A percentile compares a stretch with the other conserved stretches of the same genome.
phyloP scores from a whole-genome alignment of 1,140 invertebrate species.

The Scaptomyza hsui region DNA sequence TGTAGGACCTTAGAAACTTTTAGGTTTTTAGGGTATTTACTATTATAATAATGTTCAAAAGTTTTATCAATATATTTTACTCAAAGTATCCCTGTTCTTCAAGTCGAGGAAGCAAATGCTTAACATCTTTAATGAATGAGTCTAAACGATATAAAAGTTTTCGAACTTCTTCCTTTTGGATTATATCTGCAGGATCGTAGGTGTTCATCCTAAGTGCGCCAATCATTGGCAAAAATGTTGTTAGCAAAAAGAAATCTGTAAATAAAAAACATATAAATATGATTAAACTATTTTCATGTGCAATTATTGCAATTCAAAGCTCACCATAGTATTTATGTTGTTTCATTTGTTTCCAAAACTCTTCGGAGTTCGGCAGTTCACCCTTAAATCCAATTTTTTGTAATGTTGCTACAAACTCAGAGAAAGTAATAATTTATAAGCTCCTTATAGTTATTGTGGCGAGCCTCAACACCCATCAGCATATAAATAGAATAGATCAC shows the following conservation, averaged over 20 bases:
- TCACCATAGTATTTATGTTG: constrained; percentile 39
- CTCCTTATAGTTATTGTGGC: constrained; percentile 24
- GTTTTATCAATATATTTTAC: neutral
- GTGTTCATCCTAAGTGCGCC: constrained; percentile 24
- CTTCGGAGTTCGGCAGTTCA: constrained; percentile 23
- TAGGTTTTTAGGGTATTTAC: too few species aligned
- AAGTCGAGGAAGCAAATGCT: constrained; percentile 36
- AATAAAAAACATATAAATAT: neutral
- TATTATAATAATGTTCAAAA: too few species aligned
- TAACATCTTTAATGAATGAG: constrained; percentile 28
- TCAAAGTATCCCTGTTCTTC: constrained; percentile 50
- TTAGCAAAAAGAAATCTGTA: constrained; percentile 53
- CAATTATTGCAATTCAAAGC: neutral
- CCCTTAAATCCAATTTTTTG: constrained; percentile 46
- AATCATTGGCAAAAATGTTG: constrained; percentile 52
- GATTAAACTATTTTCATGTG: neutral
- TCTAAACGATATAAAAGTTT: constrained; percentile 31
- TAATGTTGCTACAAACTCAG: constrained; percentile 20
- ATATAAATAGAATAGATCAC: constrained; percentile 52
- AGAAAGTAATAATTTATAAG: constrained; percentile 46
- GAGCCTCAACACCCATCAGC: constrained; percentile 40
- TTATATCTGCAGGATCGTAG: constrained; percentile 8
- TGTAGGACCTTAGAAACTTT: too few species aligned
- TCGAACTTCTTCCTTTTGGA: constrained; percentile 16
- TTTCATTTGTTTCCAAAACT: constrained; percentile 25